Conservation (phyloP, 2,113 vertebrate species). For the Tyrannus savana region DNA sequence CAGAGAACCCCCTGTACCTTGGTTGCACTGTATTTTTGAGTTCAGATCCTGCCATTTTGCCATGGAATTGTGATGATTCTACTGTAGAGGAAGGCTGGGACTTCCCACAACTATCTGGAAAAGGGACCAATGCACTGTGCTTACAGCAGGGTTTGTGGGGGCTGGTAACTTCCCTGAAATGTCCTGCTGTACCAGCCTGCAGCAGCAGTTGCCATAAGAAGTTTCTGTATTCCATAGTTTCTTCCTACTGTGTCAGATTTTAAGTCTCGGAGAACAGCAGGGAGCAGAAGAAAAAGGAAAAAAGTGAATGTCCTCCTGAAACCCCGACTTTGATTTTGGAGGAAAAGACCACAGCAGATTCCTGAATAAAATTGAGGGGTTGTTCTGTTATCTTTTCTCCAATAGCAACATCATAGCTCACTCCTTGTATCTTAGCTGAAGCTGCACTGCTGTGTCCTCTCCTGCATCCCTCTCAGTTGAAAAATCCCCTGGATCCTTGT, state of each 20-base stretch:
- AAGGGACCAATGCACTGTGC: neutral
- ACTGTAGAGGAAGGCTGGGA: neutral
- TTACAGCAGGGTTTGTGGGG: too few species aligned
- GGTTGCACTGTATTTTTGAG: neutral
- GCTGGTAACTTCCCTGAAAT: neutral
- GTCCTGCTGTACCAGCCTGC: neutral
- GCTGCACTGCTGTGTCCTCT: neutral
- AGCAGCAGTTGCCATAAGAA: neutral
- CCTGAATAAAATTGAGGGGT: neutral
- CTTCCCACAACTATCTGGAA: neutral
- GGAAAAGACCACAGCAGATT: neutral
- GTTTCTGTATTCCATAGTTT: neutral
- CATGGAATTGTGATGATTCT: neutral
- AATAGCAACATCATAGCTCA: neutral
- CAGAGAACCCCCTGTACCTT: neutral
- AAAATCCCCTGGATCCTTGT: accelerated
- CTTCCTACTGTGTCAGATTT: neutral
- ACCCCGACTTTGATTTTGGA: neutral
- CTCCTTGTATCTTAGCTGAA: neutral
- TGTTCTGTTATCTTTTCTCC: neutral
- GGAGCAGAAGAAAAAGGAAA: neutral
- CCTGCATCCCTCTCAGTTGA: neutral
- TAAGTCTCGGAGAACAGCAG: neutral
- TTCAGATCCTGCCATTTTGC: neutral
- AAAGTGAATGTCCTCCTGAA: neutral